Conservation (phyloP, 2,888 invertebrate genomes). For the Perizoma flavofasciatum region DNA sequence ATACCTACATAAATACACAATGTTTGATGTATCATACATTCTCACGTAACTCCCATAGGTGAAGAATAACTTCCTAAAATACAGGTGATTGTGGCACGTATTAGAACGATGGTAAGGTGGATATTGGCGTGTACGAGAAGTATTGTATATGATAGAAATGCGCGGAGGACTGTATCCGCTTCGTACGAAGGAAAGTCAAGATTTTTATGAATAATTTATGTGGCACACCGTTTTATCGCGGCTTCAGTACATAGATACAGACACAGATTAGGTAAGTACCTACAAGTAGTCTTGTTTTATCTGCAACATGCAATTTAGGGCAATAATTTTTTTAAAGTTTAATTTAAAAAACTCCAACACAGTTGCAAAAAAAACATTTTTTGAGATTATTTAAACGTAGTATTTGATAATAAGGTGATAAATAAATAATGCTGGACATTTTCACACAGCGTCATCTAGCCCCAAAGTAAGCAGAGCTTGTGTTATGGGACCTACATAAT, state of each 20-base stretch:
- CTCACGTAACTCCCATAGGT: constrained; percentile 33
- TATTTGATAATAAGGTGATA: too few relatives aligned
- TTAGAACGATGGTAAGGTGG: background rate
- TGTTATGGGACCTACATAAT: too few relatives aligned
- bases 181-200: constrained; percentile 54
- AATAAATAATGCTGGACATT: too few relatives aligned
- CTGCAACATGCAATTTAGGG: too few relatives aligned
- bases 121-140: constrained; percentile 6
- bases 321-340: too few relatives aligned
- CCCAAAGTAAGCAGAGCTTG: too few relatives aligned
- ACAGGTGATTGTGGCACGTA: constrained; percentile 19
- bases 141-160: constrained; percentile 22
- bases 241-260: constrained; percentile 35
- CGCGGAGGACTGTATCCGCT: constrained; percentile 27
- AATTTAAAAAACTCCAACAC: too few relatives aligned
- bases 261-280: constrained; percentile 7
- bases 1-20: constrained; percentile 21
- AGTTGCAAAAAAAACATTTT: too few relatives aligned
- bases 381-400: too few relatives aligned
- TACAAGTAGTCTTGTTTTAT: constrained; percentile 7
- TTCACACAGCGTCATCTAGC: too few relatives aligned
- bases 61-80: constrained; percentile 10
- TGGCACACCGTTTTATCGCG: constrained; percentile 65
- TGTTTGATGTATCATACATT: constrained; percentile 33
- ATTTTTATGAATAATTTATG: constrained; percentile 80